Evolutionary conservation across 2,113 vertebrate species (phyloP).

Genomic region (Stegastes partitus): DNA sequence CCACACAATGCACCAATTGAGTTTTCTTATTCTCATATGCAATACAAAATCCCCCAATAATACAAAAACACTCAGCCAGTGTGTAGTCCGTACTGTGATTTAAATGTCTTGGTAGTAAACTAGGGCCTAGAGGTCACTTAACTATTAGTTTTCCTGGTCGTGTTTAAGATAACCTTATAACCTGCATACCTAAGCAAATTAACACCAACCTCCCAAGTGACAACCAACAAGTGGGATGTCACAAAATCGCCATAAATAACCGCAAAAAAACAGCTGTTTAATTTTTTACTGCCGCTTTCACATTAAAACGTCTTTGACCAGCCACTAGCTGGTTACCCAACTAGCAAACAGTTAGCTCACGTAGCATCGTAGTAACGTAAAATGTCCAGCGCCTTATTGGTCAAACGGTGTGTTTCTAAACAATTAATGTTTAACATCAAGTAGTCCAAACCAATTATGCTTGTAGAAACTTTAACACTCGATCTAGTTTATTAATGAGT

Average conservation of each 20-base stretch:
- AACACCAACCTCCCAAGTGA: background rate
- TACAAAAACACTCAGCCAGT: too few relatives aligned
- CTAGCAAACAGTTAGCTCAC: constrained; percentile 40
- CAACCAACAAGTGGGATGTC: constrained; percentile 26
- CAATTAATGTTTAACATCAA: background rate
- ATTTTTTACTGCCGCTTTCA: background rate
- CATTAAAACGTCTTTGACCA: constrained; percentile 1
- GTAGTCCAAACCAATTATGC: background rate
- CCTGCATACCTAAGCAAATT: background rate
- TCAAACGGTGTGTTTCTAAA: background rate
- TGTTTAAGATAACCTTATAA: background rate
- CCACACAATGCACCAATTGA: background rate
- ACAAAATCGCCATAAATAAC: background rate
- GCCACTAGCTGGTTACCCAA: constrained; percentile 18
- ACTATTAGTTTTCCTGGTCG: constrained; percentile 1
- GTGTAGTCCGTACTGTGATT: background rate
- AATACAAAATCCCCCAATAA: background rate
- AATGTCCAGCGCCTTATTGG: background rate
- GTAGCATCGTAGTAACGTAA: constrained; percentile 3
- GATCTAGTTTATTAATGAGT: background rate
- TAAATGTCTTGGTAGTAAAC: background rate
- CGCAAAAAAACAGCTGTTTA: background rate
- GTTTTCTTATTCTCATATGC: background rate
- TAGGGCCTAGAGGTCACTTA: constrained; percentile 13
- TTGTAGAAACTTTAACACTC: background rate